Base-by-base conservation (phyloP, 2,797 vertebrate genomes). In the Falco biarmicus region DNA sequence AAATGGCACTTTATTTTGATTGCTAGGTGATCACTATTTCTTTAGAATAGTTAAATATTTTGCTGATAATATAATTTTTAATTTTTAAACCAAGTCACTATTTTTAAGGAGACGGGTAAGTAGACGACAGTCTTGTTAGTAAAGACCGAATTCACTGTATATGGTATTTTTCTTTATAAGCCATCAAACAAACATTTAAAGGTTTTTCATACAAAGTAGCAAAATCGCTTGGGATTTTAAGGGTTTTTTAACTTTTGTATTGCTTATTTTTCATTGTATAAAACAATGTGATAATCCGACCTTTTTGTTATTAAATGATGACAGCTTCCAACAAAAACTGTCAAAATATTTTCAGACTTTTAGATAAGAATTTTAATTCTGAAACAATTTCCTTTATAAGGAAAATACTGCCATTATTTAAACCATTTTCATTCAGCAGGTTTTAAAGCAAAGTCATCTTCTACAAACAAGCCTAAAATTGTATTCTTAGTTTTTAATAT, bases 41-140 rank as follows among this genome's bases (percentile, higher is more conserved):
- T 86, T 94, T 78, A 51, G 32, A 92, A 69, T 26, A 31, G 29
- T 65, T 90, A 80, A 64, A 94, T 84, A 68, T 69, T 93, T 87
- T 75, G 41, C 20, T 50, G 32, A 28, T 59, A 76, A 73, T 66
- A 76, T 37, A 84, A 29, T n/a, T 28, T 47, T 77, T 56, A 39
- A 66, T 73, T 80, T 81, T 89, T 82, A 84, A 95, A 79, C 5
- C 11, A 43, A 53, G 12, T 73, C 43, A 37, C 43, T 59, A 15
- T 84, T 93, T 88, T 78, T 90, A 78, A 87, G 56, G 4, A 79
- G 31, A 57, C 59, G 19, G 28, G 43, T 82, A 32, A 70, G 25
- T 25, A 84, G 34, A 48, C 28, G 3, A 65, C 26, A 56, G 15
- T 70, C 32, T 25, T 88, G 22, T 41, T 81, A 79, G 34, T 51